phyloP scores from a whole-genome alignment of 2,113 vertebrate species.

The Carollia perspicillata region DNA sequence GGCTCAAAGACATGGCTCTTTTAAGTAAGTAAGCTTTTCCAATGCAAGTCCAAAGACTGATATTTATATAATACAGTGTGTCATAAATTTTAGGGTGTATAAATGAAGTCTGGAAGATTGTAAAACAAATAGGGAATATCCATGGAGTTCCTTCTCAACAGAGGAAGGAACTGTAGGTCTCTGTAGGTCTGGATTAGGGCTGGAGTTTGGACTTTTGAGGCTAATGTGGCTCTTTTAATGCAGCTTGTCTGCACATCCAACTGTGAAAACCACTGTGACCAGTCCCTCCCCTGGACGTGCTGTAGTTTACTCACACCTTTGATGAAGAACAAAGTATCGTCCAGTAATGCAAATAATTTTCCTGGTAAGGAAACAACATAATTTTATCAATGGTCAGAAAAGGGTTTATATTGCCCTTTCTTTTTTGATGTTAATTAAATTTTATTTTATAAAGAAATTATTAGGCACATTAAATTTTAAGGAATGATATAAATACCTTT shows the following conservation, averaged over 20 bases:
- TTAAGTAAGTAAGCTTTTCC: not conserved
- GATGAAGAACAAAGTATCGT: not conserved
- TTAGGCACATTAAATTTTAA: not conserved
- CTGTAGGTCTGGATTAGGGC: not conserved
- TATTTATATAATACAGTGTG: not conserved
- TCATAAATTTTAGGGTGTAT: not conserved
- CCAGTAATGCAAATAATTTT: not conserved
- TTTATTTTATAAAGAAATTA: not conserved
- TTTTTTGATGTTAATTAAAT: not conserved
- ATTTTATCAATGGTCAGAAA: not conserved
- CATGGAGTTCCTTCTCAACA: not conserved
- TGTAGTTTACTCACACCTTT: not conserved
- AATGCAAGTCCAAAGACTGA: not conserved
- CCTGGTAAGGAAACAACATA: not conserved
- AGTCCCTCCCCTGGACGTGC: not conserved
- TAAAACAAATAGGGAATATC: not conserved
- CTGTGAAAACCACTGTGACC: not conserved
- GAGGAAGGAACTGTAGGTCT: not conserved
- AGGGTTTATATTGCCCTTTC: not conserved
- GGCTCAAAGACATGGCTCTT: not conserved
- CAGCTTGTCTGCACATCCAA: accelerated
- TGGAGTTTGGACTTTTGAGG: not conserved
- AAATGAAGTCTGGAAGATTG: not conserved
- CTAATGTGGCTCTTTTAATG: not conserved
- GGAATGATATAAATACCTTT: not conserved